phyloP scores from a whole-genome alignment of 2,113 vertebrate genomes.

The Rhinoptilus africanus region DNA sequence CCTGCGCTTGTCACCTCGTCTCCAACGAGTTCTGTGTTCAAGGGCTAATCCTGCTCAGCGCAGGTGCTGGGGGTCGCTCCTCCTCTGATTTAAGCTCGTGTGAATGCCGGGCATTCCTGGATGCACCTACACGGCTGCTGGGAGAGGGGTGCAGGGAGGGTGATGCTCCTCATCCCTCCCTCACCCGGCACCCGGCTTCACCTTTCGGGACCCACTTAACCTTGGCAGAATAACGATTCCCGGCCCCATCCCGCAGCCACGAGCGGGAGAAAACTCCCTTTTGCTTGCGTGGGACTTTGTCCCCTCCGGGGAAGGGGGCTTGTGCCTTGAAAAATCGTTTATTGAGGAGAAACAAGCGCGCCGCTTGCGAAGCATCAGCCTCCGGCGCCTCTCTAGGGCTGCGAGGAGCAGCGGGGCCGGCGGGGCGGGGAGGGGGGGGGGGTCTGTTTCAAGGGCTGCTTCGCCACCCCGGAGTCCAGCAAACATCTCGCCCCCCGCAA shows the following conservation, averaged over 20 bases:
- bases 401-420: neutral
- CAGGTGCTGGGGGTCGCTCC: neutral
- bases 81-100: neutral
- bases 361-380: neutral
- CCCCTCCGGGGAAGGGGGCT: neutral
- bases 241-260: neutral
- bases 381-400: neutral
- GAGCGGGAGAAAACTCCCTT: neutral
- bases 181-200: neutral
- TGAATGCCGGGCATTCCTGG: neutral
- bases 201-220: neutral
- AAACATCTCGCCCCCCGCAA: neutral
- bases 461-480: neutral
- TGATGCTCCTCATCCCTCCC: neutral
- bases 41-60: neutral
- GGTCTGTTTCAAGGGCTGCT: neutral
- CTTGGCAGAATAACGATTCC: conserved; percentile 21
- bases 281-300: neutral
- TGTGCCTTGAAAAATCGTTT: neutral
- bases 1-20: neutral
- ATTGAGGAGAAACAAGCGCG: neutral
- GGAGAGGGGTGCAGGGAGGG: neutral
- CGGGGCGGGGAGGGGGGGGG: neutral
- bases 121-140: neutral
- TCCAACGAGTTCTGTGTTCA: neutral